Percentiles rank a stretch among this genome's conserved stretches.
Conservation (phyloP, 2,797 vertebrate genomes). For the Tiaroga cobitis region DNA sequence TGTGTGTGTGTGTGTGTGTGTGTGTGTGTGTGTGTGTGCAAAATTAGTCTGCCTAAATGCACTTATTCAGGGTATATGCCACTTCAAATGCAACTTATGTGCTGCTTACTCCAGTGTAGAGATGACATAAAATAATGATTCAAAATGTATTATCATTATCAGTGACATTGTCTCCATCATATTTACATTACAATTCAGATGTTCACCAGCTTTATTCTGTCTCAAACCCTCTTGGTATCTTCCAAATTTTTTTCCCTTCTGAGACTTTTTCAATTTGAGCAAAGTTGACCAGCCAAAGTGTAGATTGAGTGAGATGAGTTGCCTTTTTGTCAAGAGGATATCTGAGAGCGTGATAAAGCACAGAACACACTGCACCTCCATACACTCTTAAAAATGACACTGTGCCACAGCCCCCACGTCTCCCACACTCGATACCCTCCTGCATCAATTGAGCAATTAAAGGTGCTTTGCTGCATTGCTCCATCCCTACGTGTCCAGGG, state of each 20-base stretch:
- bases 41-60: not conserved
- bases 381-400: conserved; percentile 33
- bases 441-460: conserved; percentile 65
- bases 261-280: conserved; percentile 38
- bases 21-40: no score
- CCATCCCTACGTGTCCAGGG: conserved; percentile 54
- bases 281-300: conserved; percentile 43
- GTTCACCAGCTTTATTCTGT: not conserved
- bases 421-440: conserved; percentile 50
- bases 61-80: not conserved
- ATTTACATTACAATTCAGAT: not conserved
- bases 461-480: conserved; percentile 62
- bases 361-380: conserved; percentile 11
- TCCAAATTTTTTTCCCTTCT: not conserved
- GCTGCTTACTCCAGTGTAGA: not conserved
- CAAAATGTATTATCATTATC: not conserved
- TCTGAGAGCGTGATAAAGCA: conserved; percentile 51
- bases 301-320: conserved; percentile 50
- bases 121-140: not conserved
- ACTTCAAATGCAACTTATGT: not conserved
- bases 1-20: no score
- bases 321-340: conserved; percentile 51
- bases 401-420: conserved; percentile 47
- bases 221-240: conserved; percentile 1
- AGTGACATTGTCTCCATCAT: not conserved